A percentile compares a stretch with the other conserved stretches of the same genome.
These are phyloP conservation scores for Austrolebias charrua DNA, from an alignment of 2,797 vertebrate genomes.

Conservation along the genomic window DNA sequence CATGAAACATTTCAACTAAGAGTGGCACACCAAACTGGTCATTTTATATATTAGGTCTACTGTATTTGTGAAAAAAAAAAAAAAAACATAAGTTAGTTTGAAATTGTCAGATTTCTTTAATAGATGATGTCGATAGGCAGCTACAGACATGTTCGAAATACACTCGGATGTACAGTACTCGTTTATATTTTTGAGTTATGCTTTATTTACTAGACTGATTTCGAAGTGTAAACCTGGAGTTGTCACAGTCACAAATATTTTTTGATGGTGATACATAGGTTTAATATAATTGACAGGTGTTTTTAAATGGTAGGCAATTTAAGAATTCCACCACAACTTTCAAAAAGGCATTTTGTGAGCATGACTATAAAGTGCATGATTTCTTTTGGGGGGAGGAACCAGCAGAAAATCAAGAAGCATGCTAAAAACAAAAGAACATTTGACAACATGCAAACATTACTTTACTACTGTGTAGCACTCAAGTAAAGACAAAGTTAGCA, in stretches of 20 bases:
- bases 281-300: neutral
- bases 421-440: neutral
- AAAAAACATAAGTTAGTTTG: neutral
- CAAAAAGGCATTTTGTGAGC: neutral
- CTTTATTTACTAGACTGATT: neutral
- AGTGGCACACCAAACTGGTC: neutral
- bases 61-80: neutral
- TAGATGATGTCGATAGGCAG: neutral
- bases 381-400: neutral
- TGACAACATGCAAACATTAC: neutral
- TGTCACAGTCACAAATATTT: neutral
- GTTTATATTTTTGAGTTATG: neutral
- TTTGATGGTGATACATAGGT: neutral
- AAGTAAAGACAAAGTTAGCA: conserved; percentile 42
- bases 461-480: neutral
- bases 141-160: neutral
- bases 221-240: neutral
- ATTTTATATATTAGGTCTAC: neutral
- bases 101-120: neutral
- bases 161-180: neutral
- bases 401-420: neutral
- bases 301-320: neutral
- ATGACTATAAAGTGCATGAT: neutral
- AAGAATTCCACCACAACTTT: neutral
- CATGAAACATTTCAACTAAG: neutral